These are phyloP conservation scores for Ligdia adustata DNA, from an alignment of 2,888 invertebrate species.

Conservation along the genomic window DNA sequence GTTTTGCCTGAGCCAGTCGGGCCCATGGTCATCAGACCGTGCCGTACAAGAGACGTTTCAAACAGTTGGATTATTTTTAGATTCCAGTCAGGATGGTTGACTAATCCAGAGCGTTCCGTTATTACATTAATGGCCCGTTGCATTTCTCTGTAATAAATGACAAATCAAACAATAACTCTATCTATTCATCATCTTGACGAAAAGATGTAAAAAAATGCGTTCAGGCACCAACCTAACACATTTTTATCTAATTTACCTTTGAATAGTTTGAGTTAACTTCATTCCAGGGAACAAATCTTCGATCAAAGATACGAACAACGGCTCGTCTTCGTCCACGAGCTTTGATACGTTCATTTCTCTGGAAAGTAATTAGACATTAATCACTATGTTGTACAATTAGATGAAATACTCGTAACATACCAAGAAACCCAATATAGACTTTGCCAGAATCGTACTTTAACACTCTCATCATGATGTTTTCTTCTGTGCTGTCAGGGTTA, in stretches of 20 bases:
- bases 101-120: slow-evolving; percentile 85
- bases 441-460: slow-evolving; percentile 82
- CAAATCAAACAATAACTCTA: no score
- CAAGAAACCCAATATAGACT: no score
- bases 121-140: slow-evolving; percentile 88
- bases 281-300: slow-evolving; percentile 96
- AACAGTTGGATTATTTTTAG: slow-evolving; percentile 93
- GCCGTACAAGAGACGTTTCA: slow-evolving; percentile 94
- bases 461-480: slow-evolving; percentile 95
- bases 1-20: slow-evolving; percentile 95
- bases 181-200: no score
- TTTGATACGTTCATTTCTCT: slow-evolving; percentile 98
- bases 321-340: slow-evolving; percentile 96
- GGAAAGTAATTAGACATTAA: slow-evolving; percentile 11
- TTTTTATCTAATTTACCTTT: slow-evolving; percentile 62
- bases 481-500: slow-evolving; percentile 92
- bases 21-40: slow-evolving; percentile 95
- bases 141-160: slow-evolving; percentile 85
- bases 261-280: slow-evolving; percentile 86
- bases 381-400: no score
- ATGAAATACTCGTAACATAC: no score
- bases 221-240: no score
- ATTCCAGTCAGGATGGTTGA: slow-evolving; percentile 94
- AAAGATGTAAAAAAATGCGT: no score
- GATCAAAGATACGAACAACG: slow-evolving; percentile 92